Base-by-base conservation (phyloP, 53 echinoderm and acorn worm genomes). In the Henricia sp. region DNA sequence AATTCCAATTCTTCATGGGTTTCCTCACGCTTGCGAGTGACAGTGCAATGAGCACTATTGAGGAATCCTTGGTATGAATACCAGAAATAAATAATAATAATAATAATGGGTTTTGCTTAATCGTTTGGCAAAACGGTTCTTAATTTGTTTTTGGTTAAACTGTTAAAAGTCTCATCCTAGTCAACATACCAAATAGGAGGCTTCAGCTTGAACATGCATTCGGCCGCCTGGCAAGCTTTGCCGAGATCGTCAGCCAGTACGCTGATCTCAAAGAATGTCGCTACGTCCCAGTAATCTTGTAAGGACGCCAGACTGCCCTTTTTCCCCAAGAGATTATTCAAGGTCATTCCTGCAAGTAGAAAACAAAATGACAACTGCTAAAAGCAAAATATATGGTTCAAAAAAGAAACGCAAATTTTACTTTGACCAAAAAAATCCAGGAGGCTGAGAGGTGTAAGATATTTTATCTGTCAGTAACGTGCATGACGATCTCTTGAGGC, bases 231-330 rank as follows among this genome's bases (percentile, higher is more conserved):
- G 37, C 89, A 91, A 2, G 96, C 96, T 52, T 96, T 96, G 53
- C 76, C 85, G 37, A 89, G 88, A 91, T 96, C 94, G 4, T 87
- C 91, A 1, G 96, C 96, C 52, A 96, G 86, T 6, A 96, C 94
- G 63, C 96, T 96, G 87, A 96, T 96, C 91, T 96, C 96, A 86
- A 96, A 96, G 90, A 96, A 94, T 0, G 96, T 96, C 0, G 96
- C 96, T 0, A 96, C 94, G 39, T 96, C 96, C 96, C 96, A 96
- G 80, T 96, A 96, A 67, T 96, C 96, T 62, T 94, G 94, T 55
- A 96, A 65, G 12, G 94, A 92, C 19, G 51, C 57, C 44, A 96
- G 83, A 67, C 94, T 96, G 0, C 96, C 96, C 75, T 96, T 96
- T 90, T 93, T 96, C 10, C 96, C 96, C 14, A 96, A 90, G n/a